Evolutionary conservation across 2,888 invertebrate genomes (phyloP), one percentile per base, ranked within the genome.

Genomic region (Meganola albula): DNA sequence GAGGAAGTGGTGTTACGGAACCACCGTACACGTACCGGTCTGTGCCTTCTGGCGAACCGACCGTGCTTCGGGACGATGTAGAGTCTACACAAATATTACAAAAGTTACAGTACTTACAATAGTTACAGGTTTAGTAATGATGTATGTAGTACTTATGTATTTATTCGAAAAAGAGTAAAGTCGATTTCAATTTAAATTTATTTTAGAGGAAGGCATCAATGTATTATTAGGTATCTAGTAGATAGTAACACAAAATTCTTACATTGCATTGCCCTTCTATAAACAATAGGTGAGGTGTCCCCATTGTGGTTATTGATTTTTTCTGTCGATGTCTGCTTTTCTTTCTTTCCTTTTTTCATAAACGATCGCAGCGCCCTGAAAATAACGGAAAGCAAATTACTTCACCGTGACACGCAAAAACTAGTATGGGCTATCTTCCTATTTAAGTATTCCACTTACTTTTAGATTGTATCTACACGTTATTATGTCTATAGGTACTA

Each of bases 11-110:
- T 27, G 89, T 88, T 36, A 88, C 67, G 30, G 88, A 88, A 20
- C 89, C 88, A 10, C 87, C 85, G 58, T 88, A 88, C 38, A 87
- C 77, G 57, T 88, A 88, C 56, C 88, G 75, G 18, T 53, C 53
- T n/a, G 39, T 16, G 12, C 38, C 39, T 50, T 82, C 83, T 11
- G 82, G 78, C 8, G 76, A 74, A 3, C 67, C 71, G 5, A 83
- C 63, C 1, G 85, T 80, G 46, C 68, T 80, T 30, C 85, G 75
- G 2, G 70, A 53, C 6, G 57, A 48, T 27, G 70, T 61, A 12
- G 79, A 72, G 48, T 79, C 79, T 82, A 66, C 5, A 48, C n/a
- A n/a, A n/a, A n/a, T n/a, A n/a, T n/a, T n/a, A n/a, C n/a, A n/a
- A n/a, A n/a, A n/a, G n/a, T n/a, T n/a, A n/a, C n/a, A n/a, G n/a